These are phyloP conservation scores for Lagodon rhomboides DNA, from an alignment of 2,797 vertebrate genomes.

Conservation along the genomic window DNA sequence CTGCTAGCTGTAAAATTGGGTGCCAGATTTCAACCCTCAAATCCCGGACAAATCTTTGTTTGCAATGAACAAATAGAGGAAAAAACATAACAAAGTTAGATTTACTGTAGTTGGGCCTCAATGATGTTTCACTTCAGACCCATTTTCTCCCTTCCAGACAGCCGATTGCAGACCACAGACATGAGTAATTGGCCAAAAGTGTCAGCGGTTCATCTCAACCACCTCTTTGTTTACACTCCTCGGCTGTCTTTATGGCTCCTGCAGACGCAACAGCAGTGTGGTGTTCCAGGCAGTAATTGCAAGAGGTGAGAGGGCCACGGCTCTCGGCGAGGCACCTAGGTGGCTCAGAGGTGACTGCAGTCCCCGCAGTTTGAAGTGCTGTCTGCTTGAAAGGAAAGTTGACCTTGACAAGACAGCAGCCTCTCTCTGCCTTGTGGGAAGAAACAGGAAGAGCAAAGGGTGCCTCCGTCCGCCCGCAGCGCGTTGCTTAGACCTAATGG, in stretches of 20 bases:
- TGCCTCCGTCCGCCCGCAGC: slow-evolving; percentile 62
- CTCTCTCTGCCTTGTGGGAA: slow-evolving; percentile 74
- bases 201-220: slow-evolving; percentile 74
- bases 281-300: slow-evolving; percentile 72
- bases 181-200: slow-evolving; percentile 78
- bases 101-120: slow-evolving; percentile 48
- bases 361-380: slow-evolving; percentile 72
- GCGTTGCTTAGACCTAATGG: slow-evolving; percentile 72
- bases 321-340: slow-evolving; percentile 53
- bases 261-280: slow-evolving; percentile 54
- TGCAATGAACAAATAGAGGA: slow-evolving; percentile 3
- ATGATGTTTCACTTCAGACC: slow-evolving; percentile 67
- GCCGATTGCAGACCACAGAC: slow-evolving; percentile 71
- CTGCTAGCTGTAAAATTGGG: slow-evolving; percentile 5
- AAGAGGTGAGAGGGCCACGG: slow-evolving; percentile 54
- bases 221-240: slow-evolving; percentile 67
- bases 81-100: slow-evolving; percentile 45
- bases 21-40: slow-evolving; percentile 29
- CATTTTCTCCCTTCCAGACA: slow-evolving; percentile 63
- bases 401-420: slow-evolving; percentile 75
- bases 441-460: slow-evolving; percentile 72
- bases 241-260: slow-evolving; percentile 62
- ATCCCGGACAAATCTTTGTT: slow-evolving; percentile 12
- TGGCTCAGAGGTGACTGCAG: slow-evolving; percentile 73
- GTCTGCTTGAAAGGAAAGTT: slow-evolving; percentile 77